Percentiles rank a stretch among this genome's conserved stretches.
Evolutionary conservation across 2,888 invertebrate genomes (phyloP).

Genomic region (Philaethria dido): DNA sequence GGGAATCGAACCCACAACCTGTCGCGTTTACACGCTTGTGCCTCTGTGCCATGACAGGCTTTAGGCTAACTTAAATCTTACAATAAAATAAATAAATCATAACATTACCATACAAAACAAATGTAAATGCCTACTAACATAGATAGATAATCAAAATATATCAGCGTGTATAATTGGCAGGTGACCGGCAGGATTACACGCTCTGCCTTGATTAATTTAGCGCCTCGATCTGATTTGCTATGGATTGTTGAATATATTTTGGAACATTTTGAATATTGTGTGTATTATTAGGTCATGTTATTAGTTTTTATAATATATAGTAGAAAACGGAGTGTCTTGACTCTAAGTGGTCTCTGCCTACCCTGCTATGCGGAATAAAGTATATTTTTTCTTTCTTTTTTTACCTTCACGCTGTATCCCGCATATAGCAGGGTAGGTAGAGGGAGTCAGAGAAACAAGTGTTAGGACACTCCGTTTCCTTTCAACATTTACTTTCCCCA

Average conservation of each 20-base stretch:
- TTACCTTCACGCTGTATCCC: background rate
- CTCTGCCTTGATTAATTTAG: conserved; percentile 21
- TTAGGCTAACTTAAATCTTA: no score
- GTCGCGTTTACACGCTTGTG: no score
- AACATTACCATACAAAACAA: background rate
- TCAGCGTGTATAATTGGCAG: conserved; percentile 17
- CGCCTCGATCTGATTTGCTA: conserved; percentile 2
- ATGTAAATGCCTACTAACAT: background rate
- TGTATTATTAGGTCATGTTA: background rate
- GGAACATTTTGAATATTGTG: background rate
- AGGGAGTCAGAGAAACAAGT: background rate
- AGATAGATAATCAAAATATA: conserved; percentile 16
- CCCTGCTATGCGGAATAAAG: no score
- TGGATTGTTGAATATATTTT: background rate
- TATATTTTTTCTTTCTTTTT: background rate
- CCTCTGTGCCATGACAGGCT: no score
- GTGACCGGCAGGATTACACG: conserved; percentile 25
- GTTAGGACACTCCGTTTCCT: background rate
- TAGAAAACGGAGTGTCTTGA: no score
- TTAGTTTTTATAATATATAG: no score
- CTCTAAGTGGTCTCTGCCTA: no score
- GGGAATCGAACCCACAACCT: no score
- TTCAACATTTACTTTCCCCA: background rate
- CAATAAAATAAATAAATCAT: background rate
- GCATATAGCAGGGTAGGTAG: background rate